Percentiles rank a stretch among this genome's conserved stretches.
These are phyloP conservation scores for Allophyes oxyacanthae DNA, from an alignment of 2,888 invertebrate species.

Conservation along the genomic window DNA sequence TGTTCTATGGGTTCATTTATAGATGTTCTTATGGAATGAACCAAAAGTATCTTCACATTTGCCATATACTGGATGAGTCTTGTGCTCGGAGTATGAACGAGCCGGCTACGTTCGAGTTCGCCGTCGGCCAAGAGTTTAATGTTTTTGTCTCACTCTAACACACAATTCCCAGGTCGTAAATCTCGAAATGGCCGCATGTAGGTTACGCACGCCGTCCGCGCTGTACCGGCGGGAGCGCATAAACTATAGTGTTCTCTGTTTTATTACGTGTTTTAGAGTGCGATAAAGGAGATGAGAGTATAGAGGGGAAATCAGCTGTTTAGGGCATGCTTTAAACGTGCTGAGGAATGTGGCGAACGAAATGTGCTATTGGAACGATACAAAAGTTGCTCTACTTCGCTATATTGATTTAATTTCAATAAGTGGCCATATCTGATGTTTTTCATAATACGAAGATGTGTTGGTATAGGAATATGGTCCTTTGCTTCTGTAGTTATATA, in stretches of 20 bases:
- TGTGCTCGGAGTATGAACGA: conserved; percentile 81
- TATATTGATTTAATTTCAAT: conserved; percentile 39
- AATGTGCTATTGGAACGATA: conserved; percentile 77
- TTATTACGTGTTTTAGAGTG: conserved; percentile 85
- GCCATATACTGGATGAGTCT: conserved; percentile 75
- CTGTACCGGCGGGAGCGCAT: conserved; percentile 85
- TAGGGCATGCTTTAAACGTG: conserved; percentile 88
- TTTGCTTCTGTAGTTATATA: conserved; percentile 8
- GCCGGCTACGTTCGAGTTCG: conserved; percentile 78
- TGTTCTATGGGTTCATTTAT: conserved; percentile 4
- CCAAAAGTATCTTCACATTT: conserved; percentile 58
- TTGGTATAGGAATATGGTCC: background rate
- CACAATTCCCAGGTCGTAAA: conserved; percentile 90
- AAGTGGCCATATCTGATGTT: background rate
- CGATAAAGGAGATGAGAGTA: conserved; percentile 88
- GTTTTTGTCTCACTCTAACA: conserved; percentile 88
- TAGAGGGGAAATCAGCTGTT: conserved; percentile 88
- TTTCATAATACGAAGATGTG: conserved; percentile 7
- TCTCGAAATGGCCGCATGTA: conserved; percentile 90
- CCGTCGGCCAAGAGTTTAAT: conserved; percentile 85
- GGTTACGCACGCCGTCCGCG: conserved; percentile 89
- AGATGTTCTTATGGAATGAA: conserved; percentile 6
- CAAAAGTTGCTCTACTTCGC: conserved; percentile 77
- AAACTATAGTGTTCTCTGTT: conserved; percentile 89
- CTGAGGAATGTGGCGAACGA: conserved; percentile 88